Percentiles rank a stretch among this genome's conserved stretches.
Evolutionary conservation across 2,113 vertebrate species (phyloP).

Genomic region (Nyctereutes procyonoides): DNA sequence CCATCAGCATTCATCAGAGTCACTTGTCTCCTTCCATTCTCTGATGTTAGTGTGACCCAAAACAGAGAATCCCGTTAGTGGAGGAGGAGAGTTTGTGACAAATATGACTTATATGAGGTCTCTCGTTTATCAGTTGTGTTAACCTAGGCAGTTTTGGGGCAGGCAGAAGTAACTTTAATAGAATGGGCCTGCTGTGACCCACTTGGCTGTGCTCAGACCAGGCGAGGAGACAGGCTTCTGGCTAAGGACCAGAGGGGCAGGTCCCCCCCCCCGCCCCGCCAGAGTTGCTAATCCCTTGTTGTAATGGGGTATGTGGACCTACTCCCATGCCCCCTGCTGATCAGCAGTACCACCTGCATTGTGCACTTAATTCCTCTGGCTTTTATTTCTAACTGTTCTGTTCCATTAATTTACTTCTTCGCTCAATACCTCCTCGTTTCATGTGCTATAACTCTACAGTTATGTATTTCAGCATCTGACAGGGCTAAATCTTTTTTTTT

Average conservation of each 20-base stretch:
- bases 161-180: not conserved
- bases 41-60: not conserved
- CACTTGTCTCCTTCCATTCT: not conserved
- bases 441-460: not conserved
- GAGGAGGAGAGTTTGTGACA: not conserved
- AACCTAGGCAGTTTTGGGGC: not conserved
- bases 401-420: not conserved
- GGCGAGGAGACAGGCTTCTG: not conserved
- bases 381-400: not conserved
- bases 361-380: accelerated
- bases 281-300: no score
- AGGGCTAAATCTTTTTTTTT: not conserved
- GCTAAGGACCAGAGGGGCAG: no score
- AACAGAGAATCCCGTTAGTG: not conserved
- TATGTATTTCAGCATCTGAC: not conserved
- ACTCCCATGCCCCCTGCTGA: not conserved
- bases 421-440: not conserved
- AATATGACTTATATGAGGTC: not conserved
- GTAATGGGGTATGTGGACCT: not conserved
- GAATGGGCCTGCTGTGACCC: not conserved
- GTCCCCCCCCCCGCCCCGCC: no score
- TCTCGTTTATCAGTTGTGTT: not conserved
- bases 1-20: not conserved
- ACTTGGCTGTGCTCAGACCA: not conserved
- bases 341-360: not conserved